Evolutionary conservation across 2,113 vertebrate genomes (phyloP), one percentile per base, ranked within the genome.

Genomic region (Lepidothrix coronata): DNA sequence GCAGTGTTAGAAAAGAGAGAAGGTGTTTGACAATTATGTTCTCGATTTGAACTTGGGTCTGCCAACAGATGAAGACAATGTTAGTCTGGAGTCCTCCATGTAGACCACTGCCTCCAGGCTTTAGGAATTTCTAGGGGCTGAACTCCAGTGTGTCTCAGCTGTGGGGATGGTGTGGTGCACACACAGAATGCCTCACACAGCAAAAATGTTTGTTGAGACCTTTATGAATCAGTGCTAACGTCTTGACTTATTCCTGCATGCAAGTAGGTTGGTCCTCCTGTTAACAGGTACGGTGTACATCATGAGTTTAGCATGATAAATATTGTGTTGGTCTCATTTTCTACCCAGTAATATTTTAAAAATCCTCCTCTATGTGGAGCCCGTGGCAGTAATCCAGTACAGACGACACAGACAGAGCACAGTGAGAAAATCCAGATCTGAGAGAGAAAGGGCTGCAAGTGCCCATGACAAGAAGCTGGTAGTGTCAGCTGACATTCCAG

Each of bases 361-460:
- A 90, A 92, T 78, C 31, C 65, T 96, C 80, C 93, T 93, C 65
- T 51, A 49, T 79, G 81, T 93, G 61, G 87, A 93, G 73, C 88
- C 54, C 17, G 59, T 96, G 92, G 95, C 92, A 92, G 73, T 76
- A 61, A 75, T 96, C 83, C 91, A 92, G 79, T 72, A 35, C 49
- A 88, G 94, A 92, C 94, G 90, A 94, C 83, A 94, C 54, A 94
- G 75, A 57, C 89, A 73, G 22, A 93, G 75, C 89, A 80, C 57
- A 87, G 83, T 89, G 95, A 96, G 90, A 81, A 92, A 88, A 91
- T 91, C 90, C 91, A 94, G 92, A 94, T 91, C 79, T 23, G 6
- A 91, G 83, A 62, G 66, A 88, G 83, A 94, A 88, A 63, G 48
- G 84, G 77, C 91, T 89, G 39, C 77, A 79, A 85, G 83, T 88